These are phyloP conservation scores for Oncopodura yosiiana DNA, from an alignment of 1,140 invertebrate species.

Conservation along the genomic window DNA sequence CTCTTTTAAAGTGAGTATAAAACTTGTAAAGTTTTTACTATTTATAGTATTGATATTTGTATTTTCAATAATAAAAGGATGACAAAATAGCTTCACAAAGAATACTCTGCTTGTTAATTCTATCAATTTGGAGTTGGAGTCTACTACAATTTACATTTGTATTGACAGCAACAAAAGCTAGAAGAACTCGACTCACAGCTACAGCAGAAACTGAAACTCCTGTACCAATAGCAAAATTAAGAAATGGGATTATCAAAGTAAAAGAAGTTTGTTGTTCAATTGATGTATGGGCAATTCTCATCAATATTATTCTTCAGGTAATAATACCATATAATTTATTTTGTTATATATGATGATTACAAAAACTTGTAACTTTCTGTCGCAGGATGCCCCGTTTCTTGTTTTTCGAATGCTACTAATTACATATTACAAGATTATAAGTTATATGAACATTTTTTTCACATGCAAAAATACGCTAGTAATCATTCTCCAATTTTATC, in stretches of 20 bases:
- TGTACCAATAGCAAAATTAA: constrained; percentile 24
- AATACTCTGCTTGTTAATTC: constrained; percentile 60
- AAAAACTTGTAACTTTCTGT: constrained; percentile 1
- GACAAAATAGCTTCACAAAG: constrained; percentile 63
- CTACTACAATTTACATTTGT: constrained; percentile 83
- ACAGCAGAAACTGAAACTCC: constrained; percentile 10
- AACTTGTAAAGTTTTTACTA: neutral
- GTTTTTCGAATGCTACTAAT: constrained; percentile 72
- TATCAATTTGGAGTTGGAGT: constrained; percentile 80
- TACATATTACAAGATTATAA: constrained; percentile 72
- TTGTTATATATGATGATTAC: neutral
- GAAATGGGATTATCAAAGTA: constrained; percentile 30
- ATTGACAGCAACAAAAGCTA: constrained; percentile 70
- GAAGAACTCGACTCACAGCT: constrained; percentile 54
- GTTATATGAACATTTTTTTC: constrained; percentile 87
- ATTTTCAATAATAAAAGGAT: constrained; percentile 42
- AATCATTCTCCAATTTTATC: constrained; percentile 71
- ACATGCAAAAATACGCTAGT: constrained; percentile 82
- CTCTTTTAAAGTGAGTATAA: constrained; percentile 59
- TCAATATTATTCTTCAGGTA: constrained; percentile 42
- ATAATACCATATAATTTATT: neutral
- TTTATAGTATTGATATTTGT: neutral
- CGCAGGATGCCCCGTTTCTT: constrained; percentile 72
- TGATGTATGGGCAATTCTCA: constrained; percentile 62
- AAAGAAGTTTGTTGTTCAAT: constrained; percentile 62